These are phyloP conservation scores for Tubulanus polymorphus DNA, from an alignment of 2,888 invertebrate species.

Conservation along the genomic window DNA sequence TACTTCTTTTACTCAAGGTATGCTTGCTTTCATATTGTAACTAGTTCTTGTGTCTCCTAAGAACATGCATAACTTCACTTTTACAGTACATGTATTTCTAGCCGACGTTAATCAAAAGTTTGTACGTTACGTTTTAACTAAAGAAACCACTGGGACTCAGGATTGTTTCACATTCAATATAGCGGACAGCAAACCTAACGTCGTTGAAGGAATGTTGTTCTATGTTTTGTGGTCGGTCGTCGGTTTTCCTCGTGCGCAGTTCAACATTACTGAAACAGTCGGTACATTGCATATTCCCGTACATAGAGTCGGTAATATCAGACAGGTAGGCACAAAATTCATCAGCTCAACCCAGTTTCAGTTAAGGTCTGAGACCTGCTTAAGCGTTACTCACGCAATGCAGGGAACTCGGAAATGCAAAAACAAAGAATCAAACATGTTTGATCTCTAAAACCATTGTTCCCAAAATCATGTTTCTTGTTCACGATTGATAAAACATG, in stretches of 20 bases:
- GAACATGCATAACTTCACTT: neutral
- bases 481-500: no score
- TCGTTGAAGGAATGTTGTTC: constrained; percentile 39
- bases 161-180: constrained; percentile 47
- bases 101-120: constrained; percentile 40
- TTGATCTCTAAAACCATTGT: no score
- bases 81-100: constrained; percentile 21
- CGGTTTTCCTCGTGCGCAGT: constrained; percentile 27
- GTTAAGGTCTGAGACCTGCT: no score
- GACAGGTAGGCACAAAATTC: constrained; percentile 45
- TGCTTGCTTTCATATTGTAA: neutral
- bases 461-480: no score
- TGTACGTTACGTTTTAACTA: constrained; percentile 38
- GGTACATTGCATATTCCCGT: constrained; percentile 41
- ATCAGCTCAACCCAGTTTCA: no score
- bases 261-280: constrained; percentile 40
- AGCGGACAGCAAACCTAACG: constrained; percentile 42
- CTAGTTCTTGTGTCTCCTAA: neutral
- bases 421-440: no score
- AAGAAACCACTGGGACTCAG: constrained; percentile 23
- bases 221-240: constrained; percentile 44
- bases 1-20: constrained; percentile 40
- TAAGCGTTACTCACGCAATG: no score
- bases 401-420: no score
- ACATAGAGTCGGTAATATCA: constrained; percentile 36